Evolutionary conservation across 2,888 invertebrate genomes (phyloP).

Genomic region (Leptarthrus brevirostris): DNA sequence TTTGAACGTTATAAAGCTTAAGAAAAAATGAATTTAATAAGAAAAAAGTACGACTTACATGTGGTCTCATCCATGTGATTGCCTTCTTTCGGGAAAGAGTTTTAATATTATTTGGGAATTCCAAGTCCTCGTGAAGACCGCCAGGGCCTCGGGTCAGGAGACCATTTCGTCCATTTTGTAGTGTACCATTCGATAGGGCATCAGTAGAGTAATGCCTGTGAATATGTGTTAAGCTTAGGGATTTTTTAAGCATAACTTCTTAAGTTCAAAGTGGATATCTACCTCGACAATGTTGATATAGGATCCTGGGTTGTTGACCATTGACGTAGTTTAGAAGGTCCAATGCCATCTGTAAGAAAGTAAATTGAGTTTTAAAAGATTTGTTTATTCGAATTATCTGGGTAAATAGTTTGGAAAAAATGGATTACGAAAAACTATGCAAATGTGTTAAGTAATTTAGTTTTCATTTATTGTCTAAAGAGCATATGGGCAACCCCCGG

Average conservation of each 20-base stretch:
- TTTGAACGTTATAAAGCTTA: not conserved
- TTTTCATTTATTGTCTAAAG: no score
- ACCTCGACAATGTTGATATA: slow-evolving; percentile 52
- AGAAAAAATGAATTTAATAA: not conserved
- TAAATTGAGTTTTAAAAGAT: not conserved
- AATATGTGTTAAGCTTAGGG: not conserved
- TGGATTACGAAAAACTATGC: no score
- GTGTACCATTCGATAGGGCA: slow-evolving; percentile 50
- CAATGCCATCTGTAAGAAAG: slow-evolving; percentile 48
- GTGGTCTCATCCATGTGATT: slow-evolving; percentile 57
- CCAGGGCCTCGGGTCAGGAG: slow-evolving; percentile 53
- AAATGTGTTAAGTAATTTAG: no score
- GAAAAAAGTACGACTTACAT: slow-evolving; percentile 54
- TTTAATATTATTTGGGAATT: slow-evolving; percentile 55
- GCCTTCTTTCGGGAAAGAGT: slow-evolving; percentile 55
- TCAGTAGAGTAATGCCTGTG: slow-evolving; percentile 52
- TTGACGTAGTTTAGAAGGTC: slow-evolving; percentile 49
- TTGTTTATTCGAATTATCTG: no score
- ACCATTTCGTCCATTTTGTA: slow-evolving; percentile 49
- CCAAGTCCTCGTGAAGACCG: slow-evolving; percentile 56
- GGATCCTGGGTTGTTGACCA: slow-evolving; percentile 52
- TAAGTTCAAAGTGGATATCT: no score
- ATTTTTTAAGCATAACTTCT: not conserved
- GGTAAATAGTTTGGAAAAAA: no score
- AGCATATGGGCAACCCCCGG: no score